A percentile compares a stretch with the other conserved stretches of the same genome.
phyloP scores from a whole-genome alignment of 2,797 vertebrate species.

The Sebastes ruberrimus region DNA sequence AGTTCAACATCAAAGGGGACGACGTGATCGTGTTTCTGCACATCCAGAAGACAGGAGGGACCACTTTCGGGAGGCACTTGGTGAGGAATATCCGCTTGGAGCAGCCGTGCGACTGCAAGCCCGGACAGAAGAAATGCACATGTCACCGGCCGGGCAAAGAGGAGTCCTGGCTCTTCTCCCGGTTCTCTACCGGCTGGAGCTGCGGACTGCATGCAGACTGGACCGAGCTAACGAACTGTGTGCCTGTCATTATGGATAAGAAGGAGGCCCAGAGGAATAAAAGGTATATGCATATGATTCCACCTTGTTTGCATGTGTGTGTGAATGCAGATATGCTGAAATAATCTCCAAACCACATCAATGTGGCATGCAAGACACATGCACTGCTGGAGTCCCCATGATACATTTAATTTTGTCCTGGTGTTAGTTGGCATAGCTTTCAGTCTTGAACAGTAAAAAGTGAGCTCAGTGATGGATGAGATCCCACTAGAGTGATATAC shows the following conservation, averaged over 20 bases:
- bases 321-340: background rate
- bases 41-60: conserved; percentile 98
- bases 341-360: no score
- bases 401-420: background rate
- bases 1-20: conserved; percentile 93
- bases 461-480: background rate
- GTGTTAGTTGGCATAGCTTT: background rate
- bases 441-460: background rate
- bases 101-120: conserved; percentile 93
- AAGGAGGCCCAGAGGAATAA: conserved; percentile 88
- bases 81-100: conserved; percentile 97
- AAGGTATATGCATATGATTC: conserved; percentile 73
- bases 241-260: conserved; percentile 94
- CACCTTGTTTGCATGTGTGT: background rate
- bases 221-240: conserved; percentile 98
- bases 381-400: background rate
- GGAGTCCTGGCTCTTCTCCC: conserved; percentile 98
- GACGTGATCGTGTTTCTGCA: conserved; percentile 97
- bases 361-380: background rate
- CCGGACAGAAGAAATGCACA: conserved; percentile 97
- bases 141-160: conserved; percentile 94
- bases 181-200: conserved; percentile 98
- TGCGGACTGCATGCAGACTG: conserved; percentile 98
- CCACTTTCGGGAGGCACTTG: conserved; percentile 95
- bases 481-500: background rate